Conservation (phyloP, 2,113 vertebrate genomes). For the Tyrannus savana region DNA sequence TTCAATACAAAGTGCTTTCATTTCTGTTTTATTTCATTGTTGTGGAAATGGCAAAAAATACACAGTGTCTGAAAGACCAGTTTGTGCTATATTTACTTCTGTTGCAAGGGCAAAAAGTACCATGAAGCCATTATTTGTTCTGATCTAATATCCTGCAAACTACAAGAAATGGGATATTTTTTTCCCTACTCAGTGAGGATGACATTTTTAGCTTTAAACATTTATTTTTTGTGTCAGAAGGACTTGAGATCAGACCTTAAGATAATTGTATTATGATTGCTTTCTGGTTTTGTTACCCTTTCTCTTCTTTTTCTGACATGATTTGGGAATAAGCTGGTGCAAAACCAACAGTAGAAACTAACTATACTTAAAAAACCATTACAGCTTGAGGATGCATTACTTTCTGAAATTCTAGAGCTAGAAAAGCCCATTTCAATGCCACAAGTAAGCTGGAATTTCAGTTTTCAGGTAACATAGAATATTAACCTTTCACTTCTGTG, state of each 20-base stretch:
- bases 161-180: neutral
- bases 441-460: neutral
- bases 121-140: neutral
- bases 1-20: neutral
- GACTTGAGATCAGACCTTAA: neutral
- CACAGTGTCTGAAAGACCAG: neutral
- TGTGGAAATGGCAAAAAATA: neutral
- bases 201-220: neutral
- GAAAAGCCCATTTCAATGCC: neutral
- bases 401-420: neutral
- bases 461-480: neutral
- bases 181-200: neutral
- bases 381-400: neutral
- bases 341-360: neutral
- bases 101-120: neutral
- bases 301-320: neutral
- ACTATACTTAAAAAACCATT: neutral
- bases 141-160: neutral
- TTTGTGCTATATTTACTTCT: neutral
- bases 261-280: constrained; percentile 1
- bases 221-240: neutral
- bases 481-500: neutral
- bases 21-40: neutral
- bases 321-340: neutral
- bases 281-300: neutral